A percentile compares a stretch with the other conserved stretches of the same genome.
Evolutionary conservation across 2,888 invertebrate species (phyloP).

Genomic region (Brachylomia viminalis): DNA sequence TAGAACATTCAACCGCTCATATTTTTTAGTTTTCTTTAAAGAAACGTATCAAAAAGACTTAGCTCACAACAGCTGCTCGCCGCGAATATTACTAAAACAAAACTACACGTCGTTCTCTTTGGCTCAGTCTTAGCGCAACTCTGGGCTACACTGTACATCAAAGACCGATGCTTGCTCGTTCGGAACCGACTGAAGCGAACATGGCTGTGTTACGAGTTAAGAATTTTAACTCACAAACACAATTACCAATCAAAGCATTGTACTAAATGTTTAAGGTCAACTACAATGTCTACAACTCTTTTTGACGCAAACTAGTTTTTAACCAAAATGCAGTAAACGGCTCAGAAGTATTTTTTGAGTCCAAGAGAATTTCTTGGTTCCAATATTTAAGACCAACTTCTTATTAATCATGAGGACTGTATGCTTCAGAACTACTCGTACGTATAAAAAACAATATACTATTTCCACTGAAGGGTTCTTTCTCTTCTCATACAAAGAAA

Average conservation of each 20-base stretch:
- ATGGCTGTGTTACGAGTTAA: conserved; percentile 9
- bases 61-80: conserved; percentile 37
- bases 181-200: conserved; percentile 3
- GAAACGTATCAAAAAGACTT: conserved; percentile 38
- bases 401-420: neutral
- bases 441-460: neutral
- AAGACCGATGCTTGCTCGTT: conserved; percentile 28
- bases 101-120: conserved; percentile 52
- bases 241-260: conserved; percentile 6
- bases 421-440: too few species aligned
- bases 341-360: neutral
- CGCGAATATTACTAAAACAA: conserved; percentile 55
- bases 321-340: neutral
- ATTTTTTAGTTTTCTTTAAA: conserved; percentile 20
- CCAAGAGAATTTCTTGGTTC: neutral
- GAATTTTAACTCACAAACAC: conserved; percentile 12
- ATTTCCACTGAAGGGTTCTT: neutral
- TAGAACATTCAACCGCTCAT: conserved; percentile 28
- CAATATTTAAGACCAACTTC: neutral
- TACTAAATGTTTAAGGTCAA: neutral
- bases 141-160: conserved; percentile 13
- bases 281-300: neutral
- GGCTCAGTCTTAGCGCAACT: conserved; percentile 19
- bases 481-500: neutral
- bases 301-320: neutral